These are phyloP conservation scores for Varroa destructor DNA, from an alignment of 1,140 invertebrate species.

Conservation along the genomic window DNA sequence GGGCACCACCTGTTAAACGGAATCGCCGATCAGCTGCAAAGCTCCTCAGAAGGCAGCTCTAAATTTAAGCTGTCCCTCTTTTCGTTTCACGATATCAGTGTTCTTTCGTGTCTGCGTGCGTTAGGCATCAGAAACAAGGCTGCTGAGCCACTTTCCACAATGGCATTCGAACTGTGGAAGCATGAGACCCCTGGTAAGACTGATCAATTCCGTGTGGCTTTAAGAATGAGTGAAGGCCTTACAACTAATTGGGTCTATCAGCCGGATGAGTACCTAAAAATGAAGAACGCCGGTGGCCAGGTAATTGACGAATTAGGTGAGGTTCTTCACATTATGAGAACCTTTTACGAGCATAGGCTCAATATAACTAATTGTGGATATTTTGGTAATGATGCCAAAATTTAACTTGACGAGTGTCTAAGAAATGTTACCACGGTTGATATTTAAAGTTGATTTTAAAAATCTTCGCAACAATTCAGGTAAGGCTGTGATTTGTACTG, in stretches of 20 bases:
- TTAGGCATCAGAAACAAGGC: background rate
- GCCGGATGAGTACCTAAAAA: background rate
- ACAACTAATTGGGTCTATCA: background rate
- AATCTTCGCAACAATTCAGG: no score
- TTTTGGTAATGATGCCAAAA: conserved; percentile 1
- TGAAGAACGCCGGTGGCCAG: background rate
- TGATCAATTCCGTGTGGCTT: background rate
- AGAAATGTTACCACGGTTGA: no score
- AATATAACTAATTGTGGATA: conserved; percentile 5
- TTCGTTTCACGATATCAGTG: conserved; percentile 7
- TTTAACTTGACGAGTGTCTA: background rate
- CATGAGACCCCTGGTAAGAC: background rate
- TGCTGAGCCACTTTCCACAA: background rate
- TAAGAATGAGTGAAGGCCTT: conserved; percentile 5
- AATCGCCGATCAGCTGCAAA: background rate
- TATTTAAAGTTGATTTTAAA: no score
- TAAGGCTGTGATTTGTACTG: no score
- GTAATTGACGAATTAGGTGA: background rate
- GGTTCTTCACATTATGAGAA: background rate
- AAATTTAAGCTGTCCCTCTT: conserved; percentile 9
- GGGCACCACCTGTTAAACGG: conserved; percentile 8
- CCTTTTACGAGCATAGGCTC: background rate
- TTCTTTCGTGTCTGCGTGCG: conserved; percentile 8
- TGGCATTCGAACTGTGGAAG: conserved; percentile 1
- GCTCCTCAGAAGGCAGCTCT: background rate